phyloP scores from a whole-genome alignment of 2,113 vertebrate genomes.

The Labeo rohita region DNA sequence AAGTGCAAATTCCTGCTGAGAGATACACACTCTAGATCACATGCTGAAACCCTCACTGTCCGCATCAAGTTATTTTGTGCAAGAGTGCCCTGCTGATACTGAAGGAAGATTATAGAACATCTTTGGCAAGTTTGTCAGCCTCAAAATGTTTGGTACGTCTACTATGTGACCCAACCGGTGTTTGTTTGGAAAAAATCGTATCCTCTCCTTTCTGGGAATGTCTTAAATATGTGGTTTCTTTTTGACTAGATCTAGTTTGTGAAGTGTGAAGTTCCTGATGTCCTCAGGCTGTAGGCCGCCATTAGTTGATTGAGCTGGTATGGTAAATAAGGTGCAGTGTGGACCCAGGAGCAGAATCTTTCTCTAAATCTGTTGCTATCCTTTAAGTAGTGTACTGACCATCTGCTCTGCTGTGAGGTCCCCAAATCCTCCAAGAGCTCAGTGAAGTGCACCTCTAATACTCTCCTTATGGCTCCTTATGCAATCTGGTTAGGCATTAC shows the following conservation, averaged over 20 bases:
- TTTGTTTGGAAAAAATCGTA: neutral
- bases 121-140: neutral
- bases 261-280: conserved; percentile 4
- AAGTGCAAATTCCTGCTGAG: neutral
- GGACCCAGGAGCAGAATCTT: conserved; percentile 45
- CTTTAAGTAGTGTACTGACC: conserved; percentile 73
- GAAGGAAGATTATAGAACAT: conserved; percentile 5
- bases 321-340: conserved; percentile 56
- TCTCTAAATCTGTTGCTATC: conserved; percentile 68
- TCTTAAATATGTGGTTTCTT: neutral
- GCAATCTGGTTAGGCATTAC: conserved; percentile 37
- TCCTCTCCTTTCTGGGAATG: neutral
- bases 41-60: neutral
- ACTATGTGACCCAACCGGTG: conserved; percentile 15
- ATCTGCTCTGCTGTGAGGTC: conserved; percentile 69
- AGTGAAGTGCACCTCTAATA: conserved; percentile 42
- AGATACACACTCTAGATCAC: conserved; percentile 7
- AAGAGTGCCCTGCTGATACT: neutral
- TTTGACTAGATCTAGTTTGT: neutral
- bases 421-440: conserved; percentile 52
- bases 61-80: neutral
- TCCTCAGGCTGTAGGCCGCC: conserved; percentile 4
- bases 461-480: conserved; percentile 41
- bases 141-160: neutral
- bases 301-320: conserved; percentile 57